Base-by-base conservation (phyloP, 2,888 invertebrate species). In the Crepidodera aurea region DNA sequence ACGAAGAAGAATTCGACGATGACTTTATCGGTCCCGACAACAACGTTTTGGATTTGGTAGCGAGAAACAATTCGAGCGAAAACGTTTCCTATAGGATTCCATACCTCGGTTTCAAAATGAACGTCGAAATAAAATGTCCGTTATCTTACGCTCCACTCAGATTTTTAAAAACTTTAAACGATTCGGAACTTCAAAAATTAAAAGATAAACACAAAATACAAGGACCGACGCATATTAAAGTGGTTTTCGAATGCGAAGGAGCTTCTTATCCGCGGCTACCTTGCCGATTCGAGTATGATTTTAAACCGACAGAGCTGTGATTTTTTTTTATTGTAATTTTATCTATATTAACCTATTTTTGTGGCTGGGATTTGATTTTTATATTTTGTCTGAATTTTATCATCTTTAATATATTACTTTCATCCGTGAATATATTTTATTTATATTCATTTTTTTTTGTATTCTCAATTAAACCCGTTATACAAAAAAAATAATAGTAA, bases 201-300 rank as follows among this genome's bases (percentile, higher is more conserved):
- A 62, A 48, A 42, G 44, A 48, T 19, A 54, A 46, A 29, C 59
- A 59, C n/a, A 56, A 61, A 54, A 70, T 63, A 44, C 64, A 59
- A 60, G 69, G 67, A 5, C 61, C 62, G n/a, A 67, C 63, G 1
- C 29, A 65, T 18, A 64, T 78, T 32, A 66, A 67, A 48, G 62
- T 77, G 40, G 57, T 69, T 19, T 78, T 77, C 58, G 69, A 75
- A 51, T 78, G 76, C 68, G 69, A 69, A 15, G 77, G 77, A 3
- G 77, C 77, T 3, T 65, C 71, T 25, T 78, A 76, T 53, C 73
- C 76, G 1, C 68, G 76, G 32, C 65, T 78, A 51, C 77, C 78
- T 3, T 67, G 75, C 7, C 56, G 65, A 51, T 76, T 72, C 59
- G 59, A 68, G 25, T 77, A 75, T 68, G 54, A 67, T 25, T 66